Evolutionary conservation across 2,113 vertebrate genomes (phyloP).

Genomic region (Archilochus colubris): DNA sequence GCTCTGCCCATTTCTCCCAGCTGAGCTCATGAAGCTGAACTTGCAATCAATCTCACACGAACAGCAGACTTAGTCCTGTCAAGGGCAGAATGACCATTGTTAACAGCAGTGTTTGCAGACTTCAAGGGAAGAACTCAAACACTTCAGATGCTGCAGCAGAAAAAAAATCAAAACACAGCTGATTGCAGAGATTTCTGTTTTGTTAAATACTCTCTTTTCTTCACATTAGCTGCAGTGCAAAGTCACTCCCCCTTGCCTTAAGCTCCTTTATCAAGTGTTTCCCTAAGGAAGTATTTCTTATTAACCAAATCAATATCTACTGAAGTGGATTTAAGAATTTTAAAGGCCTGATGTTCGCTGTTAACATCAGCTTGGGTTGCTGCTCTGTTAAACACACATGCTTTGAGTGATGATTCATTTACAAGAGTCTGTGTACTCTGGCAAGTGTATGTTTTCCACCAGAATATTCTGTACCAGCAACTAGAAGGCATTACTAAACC

Average conservation of each 20-base stretch:
- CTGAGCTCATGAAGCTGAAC: background rate
- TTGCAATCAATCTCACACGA: rapidly evolving
- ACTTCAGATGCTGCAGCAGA: background rate
- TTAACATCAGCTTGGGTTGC: background rate
- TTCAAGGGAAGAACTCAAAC: background rate
- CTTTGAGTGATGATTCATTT: background rate
- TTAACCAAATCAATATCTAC: conserved; percentile 43
- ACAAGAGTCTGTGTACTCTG: background rate
- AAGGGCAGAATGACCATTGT: background rate
- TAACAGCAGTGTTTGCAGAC: background rate
- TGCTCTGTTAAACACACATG: background rate
- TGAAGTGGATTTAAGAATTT: conserved; percentile 36
- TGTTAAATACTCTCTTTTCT: conserved; percentile 20
- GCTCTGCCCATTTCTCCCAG: background rate
- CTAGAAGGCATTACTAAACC: background rate
- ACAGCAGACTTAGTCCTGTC: background rate
- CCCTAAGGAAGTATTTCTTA: conserved; percentile 13
- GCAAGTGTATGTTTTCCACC: background rate
- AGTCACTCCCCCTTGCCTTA: background rate
- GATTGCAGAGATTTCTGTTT: background rate
- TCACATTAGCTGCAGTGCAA: background rate
- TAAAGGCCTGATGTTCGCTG: background rate
- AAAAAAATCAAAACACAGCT: background rate
- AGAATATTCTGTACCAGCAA: background rate
- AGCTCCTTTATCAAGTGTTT: conserved; percentile 4